phyloP scores from a whole-genome alignment of 2,888 invertebrate species.

The Calliphora vomitoria region DNA sequence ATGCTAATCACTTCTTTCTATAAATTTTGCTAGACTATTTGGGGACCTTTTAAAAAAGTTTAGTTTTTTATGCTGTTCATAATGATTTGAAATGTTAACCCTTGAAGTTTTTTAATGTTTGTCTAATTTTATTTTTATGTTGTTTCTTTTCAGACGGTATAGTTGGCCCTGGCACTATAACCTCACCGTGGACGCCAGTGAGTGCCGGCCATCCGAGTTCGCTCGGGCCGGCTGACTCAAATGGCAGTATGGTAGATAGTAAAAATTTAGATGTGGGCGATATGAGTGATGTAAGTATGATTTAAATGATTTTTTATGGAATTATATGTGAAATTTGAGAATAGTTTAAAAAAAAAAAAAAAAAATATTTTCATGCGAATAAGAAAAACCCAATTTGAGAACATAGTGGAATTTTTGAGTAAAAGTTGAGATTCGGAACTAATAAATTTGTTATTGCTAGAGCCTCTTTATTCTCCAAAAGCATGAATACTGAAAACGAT shows the following conservation, averaged over 20 bases:
- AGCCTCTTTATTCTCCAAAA: too few relatives aligned
- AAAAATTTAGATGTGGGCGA: conserved; percentile 97
- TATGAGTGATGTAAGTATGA: conserved; percentile 92
- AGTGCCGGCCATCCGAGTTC: conserved; percentile 89
- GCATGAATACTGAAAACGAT: too few relatives aligned
- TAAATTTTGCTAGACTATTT: too few relatives aligned
- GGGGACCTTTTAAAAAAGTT: too few relatives aligned
- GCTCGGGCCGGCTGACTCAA: conserved; percentile 92
- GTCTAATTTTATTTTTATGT: conserved; percentile 48
- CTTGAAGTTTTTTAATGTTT: background rate
- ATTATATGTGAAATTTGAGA: background rate
- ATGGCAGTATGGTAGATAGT: conserved; percentile 95
- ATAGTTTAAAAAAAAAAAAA: too few relatives aligned
- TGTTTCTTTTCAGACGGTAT: conserved; percentile 87
- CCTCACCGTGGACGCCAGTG: conserved; percentile 98
- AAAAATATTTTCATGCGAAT: too few relatives aligned
- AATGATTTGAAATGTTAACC: background rate
- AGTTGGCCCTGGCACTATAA: conserved; percentile 96
- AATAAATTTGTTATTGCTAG: too few relatives aligned
- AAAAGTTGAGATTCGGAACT: too few relatives aligned
- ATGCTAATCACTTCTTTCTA: background rate
- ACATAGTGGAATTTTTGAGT: too few relatives aligned
- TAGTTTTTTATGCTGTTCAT: too few relatives aligned
- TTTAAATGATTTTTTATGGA: background rate
- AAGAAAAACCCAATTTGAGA: too few relatives aligned